Percentiles rank a stretch among this genome's conserved stretches.
These are phyloP conservation scores for Aricia agestis DNA, from an alignment of 1,140 invertebrate species.

Conservation along the genomic window DNA sequence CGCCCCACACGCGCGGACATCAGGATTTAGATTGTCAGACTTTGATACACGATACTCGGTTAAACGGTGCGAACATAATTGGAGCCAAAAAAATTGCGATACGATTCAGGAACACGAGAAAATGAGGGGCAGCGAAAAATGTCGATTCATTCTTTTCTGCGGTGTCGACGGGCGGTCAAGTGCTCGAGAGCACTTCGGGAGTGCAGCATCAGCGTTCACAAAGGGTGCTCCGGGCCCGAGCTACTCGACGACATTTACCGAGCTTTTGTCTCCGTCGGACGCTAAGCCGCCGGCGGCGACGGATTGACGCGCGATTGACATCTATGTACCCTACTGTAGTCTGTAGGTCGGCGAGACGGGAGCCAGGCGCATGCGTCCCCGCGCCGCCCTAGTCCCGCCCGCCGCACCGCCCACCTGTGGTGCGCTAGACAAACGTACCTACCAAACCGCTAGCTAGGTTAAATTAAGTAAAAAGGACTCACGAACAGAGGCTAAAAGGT, in stretches of 20 bases:
- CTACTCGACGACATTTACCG: slow-evolving; percentile 42
- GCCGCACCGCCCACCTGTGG: slow-evolving; percentile 64
- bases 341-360: slow-evolving; percentile 43
- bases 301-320: slow-evolving; percentile 44
- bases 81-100: neutral
- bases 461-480: slow-evolving; percentile 27
- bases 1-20: slow-evolving; percentile 15
- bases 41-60: slow-evolving; percentile 1
- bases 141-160: slow-evolving; percentile 51
- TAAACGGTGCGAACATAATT: neutral
- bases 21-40: slow-evolving; percentile 13
- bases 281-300: slow-evolving; percentile 50
- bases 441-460: slow-evolving; percentile 37
- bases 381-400: slow-evolving; percentile 59
- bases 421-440: slow-evolving; percentile 47
- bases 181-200: slow-evolving; percentile 48
- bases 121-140: slow-evolving; percentile 33
- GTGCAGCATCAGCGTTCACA: slow-evolving; percentile 51
- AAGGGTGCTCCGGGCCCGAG: slow-evolving; percentile 50
- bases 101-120: neutral
- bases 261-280: slow-evolving; percentile 57
- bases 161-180: slow-evolving; percentile 61
- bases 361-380: slow-evolving; percentile 55
- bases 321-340: slow-evolving; percentile 43
- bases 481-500: slow-evolving; percentile 24